A percentile compares a stretch with the other conserved stretches of the same genome.
Evolutionary conservation across 2,113 vertebrate genomes (phyloP).

Genomic region (Amphilophus citrinellus): DNA sequence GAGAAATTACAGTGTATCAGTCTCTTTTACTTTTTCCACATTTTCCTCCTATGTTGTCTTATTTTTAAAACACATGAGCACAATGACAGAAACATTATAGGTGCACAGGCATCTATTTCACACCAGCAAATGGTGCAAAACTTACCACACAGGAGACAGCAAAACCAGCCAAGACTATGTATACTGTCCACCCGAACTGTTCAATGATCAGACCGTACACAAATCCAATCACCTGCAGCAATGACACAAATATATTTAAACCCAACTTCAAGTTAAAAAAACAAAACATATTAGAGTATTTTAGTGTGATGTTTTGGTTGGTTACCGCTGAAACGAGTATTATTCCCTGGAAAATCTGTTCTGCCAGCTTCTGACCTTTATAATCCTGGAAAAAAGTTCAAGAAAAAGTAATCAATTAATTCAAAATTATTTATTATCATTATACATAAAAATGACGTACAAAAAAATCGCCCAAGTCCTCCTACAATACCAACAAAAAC

Average conservation of each 20-base stretch:
- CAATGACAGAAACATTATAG: background rate
- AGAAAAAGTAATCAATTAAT: background rate
- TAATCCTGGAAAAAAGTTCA: slow-evolving; percentile 86
- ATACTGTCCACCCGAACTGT: slow-evolving; percentile 97
- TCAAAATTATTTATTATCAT: background rate
- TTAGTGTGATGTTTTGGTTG: background rate
- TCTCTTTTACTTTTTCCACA: background rate
- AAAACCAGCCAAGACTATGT: slow-evolving; percentile 94
- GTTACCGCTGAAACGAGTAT: slow-evolving; percentile 95
- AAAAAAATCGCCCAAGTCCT: background rate
- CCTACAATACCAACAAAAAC: background rate
- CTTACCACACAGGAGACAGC: slow-evolving; percentile 94
- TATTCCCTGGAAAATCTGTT: slow-evolving; percentile 97
- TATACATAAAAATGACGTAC: background rate
- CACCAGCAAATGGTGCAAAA: background rate
- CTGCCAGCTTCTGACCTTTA: slow-evolving; percentile 96
- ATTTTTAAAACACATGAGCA: background rate
- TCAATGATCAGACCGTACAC: slow-evolving; percentile 91
- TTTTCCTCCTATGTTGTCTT: background rate
- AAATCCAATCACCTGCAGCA: slow-evolving; percentile 90
- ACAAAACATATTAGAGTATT: background rate
- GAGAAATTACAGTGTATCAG: background rate
- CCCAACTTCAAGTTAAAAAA: slow-evolving; percentile 8
- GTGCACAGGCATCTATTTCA: background rate
- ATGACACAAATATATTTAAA: slow-evolving; percentile 7